Evolutionary conservation across 2,888 invertebrate genomes (phyloP).

Genomic region (Oscheius onirici): DNA sequence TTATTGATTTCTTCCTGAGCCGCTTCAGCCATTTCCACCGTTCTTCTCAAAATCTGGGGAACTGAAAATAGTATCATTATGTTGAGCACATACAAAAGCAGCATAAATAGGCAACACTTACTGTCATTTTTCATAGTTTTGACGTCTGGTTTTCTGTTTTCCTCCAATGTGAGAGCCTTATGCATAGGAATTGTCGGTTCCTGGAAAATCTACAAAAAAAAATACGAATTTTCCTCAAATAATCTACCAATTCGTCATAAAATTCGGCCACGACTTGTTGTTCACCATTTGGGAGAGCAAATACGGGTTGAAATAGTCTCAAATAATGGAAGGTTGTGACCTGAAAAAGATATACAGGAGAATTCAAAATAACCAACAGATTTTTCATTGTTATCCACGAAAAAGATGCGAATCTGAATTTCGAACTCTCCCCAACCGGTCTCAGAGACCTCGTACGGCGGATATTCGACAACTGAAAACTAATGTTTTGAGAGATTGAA

Average conservation of each 20-base stretch:
- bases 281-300: conserved; percentile 47
- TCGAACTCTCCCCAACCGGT: conserved; percentile 99
- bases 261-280: conserved; percentile 60
- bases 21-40: conserved; percentile 44
- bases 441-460: conserved; percentile 95
- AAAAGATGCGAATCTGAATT: conserved; percentile 95
- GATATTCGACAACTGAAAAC: conserved; percentile 83
- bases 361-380: conserved; percentile 77
- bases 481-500: background rate
- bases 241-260: conserved; percentile 63
- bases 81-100: no score
- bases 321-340: conserved; percentile 62
- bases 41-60: conserved; percentile 40
- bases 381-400: conserved; percentile 92
- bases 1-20: conserved; percentile 46
- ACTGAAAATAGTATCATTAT: no score
- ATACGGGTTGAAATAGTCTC: conserved; percentile 59
- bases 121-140: conserved; percentile 52
- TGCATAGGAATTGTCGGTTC: conserved; percentile 59
- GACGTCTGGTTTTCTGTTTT: conserved; percentile 47
- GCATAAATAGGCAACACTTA: conserved; percentile 39
- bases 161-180: conserved; percentile 40
- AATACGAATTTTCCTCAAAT: background rate
- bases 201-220: conserved; percentile 55
- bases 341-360: conserved; percentile 34